A percentile compares a stretch with the other conserved stretches of the same genome.
Conservation (phyloP, 2,797 vertebrate genomes). For the Meda fulgida region DNA sequence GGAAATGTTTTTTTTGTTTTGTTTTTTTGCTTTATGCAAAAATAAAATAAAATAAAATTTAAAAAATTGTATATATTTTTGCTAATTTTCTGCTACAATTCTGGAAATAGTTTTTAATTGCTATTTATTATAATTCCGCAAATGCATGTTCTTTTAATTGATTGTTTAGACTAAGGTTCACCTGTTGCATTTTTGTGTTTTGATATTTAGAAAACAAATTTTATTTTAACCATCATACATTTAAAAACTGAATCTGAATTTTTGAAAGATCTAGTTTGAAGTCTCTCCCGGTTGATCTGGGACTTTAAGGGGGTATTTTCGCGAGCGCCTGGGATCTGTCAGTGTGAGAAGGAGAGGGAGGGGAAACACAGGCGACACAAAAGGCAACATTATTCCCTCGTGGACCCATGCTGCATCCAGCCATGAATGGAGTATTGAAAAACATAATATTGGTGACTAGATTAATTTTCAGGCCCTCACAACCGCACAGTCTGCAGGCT, state of each 20-base stretch:
- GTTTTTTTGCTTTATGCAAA: neutral
- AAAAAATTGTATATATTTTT: neutral
- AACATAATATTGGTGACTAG: constrained; percentile 80
- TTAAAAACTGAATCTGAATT: neutral
- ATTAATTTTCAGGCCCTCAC: constrained; percentile 89
- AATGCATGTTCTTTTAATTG: neutral
- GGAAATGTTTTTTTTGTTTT: neutral
- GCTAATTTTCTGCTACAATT: neutral
- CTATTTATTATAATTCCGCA: neutral
- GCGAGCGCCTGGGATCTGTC: constrained; percentile 81
- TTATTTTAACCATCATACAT: neutral
- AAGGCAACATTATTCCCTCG: constrained; percentile 93
- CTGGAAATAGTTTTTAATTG: neutral
- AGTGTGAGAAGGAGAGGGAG: constrained; percentile 75
- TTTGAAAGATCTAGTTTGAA: neutral
- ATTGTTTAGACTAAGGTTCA: neutral
- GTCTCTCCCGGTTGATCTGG: constrained; percentile 65
- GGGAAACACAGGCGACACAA: constrained; percentile 84
- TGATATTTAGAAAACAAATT: neutral
- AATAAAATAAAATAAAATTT: neutral
- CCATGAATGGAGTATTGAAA: constrained; percentile 97
- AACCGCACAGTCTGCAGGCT: constrained; percentile 74
- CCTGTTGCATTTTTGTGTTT: neutral
- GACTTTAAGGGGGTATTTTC: constrained; percentile 66
- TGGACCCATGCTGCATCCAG: constrained; percentile 79